Conservation (phyloP, 2,888 invertebrate species). For the Alcis repandata region DNA sequence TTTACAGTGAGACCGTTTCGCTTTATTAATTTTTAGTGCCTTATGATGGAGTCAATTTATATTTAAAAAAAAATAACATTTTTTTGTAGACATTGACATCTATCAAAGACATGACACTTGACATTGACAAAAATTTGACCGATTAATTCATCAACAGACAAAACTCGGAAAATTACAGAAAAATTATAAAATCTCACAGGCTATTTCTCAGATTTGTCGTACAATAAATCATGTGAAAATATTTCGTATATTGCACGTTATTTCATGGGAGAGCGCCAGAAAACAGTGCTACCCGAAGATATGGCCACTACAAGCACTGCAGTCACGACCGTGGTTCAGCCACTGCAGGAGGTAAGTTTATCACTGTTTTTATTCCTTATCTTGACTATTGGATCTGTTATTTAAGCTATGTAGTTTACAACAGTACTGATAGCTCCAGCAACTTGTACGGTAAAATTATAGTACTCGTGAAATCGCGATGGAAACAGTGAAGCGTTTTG, state of each 20-base stretch:
- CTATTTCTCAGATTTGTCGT: conserved; percentile 2
- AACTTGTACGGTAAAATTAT: conserved; percentile 2
- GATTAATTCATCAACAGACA: neutral
- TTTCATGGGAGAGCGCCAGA: conserved; percentile 77
- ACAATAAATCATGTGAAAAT: conserved; percentile 60
- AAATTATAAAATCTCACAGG: conserved; percentile 29
- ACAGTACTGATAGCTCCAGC: conserved; percentile 24
- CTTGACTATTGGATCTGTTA: conserved; percentile 64
- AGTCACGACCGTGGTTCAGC: conserved; percentile 74
- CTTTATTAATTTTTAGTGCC: too few relatives aligned
- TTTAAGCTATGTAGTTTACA: conserved; percentile 49
- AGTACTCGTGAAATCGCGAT: conserved; percentile 48
- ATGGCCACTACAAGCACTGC: conserved; percentile 83
- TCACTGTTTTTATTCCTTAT: conserved; percentile 60
- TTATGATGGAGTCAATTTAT: too few relatives aligned
- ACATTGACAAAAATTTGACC: neutral
- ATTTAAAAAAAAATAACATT: neutral
- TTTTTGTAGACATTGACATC: neutral
- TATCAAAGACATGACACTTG: neutral
- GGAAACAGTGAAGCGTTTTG: conserved; percentile 51
- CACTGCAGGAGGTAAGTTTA: conserved; percentile 72
- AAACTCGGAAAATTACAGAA: conserved; percentile 4
- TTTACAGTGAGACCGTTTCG: too few relatives aligned
- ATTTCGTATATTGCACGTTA: conserved; percentile 42
- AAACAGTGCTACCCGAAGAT: conserved; percentile 62